These are phyloP conservation scores for Corythoichthys intestinalis DNA, from an alignment of 2,113 vertebrate species.

Conservation along the genomic window DNA sequence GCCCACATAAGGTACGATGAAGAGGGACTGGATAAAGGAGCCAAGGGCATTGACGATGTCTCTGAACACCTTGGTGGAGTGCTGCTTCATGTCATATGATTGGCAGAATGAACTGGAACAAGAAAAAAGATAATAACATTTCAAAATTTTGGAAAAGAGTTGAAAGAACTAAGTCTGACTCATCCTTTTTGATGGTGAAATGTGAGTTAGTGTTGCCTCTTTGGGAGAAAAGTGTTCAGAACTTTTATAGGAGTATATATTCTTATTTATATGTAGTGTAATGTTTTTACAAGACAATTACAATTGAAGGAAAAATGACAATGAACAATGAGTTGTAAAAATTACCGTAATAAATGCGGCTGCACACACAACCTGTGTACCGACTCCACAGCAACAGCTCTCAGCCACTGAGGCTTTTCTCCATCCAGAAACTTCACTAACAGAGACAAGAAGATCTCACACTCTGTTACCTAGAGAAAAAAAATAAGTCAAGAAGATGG, in stretches of 20 bases:
- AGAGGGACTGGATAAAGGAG: slow-evolving; percentile 97
- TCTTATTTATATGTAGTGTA: too few relatives aligned
- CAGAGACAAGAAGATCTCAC: slow-evolving; percentile 97
- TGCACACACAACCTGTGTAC: slow-evolving; percentile 96
- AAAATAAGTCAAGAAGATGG: slow-evolving; percentile 12
- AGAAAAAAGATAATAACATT: neutral
- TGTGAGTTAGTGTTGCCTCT: too few relatives aligned
- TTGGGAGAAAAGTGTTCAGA: too few relatives aligned
- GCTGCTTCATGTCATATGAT: slow-evolving; percentile 98
- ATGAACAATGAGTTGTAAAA: neutral
- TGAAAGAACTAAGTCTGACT: neutral
- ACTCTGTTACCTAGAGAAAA: slow-evolving; percentile 90
- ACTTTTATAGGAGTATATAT: too few relatives aligned
- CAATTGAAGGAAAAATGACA: neutral
- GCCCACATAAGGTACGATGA: slow-evolving; percentile 85
- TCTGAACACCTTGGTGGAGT: slow-evolving; percentile 98
- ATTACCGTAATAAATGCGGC: slow-evolving; percentile 90
- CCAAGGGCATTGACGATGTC: slow-evolving; percentile 97
- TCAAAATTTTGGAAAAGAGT: neutral
- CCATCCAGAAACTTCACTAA: slow-evolving; percentile 98
- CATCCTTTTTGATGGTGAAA: neutral
- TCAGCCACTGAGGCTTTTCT: slow-evolving; percentile 96
- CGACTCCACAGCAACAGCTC: slow-evolving; percentile 96
- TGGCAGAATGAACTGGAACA: slow-evolving; percentile 90
- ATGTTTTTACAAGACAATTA: neutral